Evolutionary conservation across 2,113 vertebrate species (phyloP).

Genomic region (Scomber japonicus): DNA sequence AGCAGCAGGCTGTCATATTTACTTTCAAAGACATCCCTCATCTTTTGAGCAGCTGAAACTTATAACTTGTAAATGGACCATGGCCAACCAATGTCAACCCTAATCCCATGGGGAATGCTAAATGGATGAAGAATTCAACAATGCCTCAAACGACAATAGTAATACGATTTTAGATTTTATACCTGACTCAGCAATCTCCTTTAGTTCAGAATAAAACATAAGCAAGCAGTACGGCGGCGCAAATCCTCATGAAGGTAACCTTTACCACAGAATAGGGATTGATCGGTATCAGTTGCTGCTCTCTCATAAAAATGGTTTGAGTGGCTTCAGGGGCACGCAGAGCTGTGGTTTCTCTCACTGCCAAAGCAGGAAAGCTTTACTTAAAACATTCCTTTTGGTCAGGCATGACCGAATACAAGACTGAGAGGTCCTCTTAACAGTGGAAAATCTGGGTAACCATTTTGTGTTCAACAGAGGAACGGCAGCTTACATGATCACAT

Average conservation of each 20-base stretch:
- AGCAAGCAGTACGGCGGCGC: background rate
- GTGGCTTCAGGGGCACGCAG: conserved; percentile 12
- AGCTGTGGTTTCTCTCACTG: conserved; percentile 35
- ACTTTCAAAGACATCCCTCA: conserved; percentile 9
- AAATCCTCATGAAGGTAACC: background rate
- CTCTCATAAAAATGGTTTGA: conserved; percentile 30
- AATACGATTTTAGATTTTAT: background rate
- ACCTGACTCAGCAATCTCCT: conserved; percentile 19
- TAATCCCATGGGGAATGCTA: background rate
- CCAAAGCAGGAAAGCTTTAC: conserved; percentile 47
- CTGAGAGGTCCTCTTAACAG: conserved; percentile 39
- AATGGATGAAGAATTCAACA: background rate
- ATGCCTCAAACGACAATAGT: background rate
- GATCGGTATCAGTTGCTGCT: conserved; percentile 22
- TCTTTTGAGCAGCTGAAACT: background rate
- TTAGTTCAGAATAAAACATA: conserved; percentile 3
- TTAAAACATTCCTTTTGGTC: conserved; percentile 35
- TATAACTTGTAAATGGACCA: background rate
- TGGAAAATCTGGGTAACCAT: conserved; percentile 61
- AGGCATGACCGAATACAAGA: conserved; percentile 21
- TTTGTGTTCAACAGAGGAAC: conserved; percentile 24
- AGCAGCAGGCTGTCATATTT: background rate
- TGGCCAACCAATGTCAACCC: background rate
- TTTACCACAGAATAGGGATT: conserved; percentile 1
- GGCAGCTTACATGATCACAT: conserved; percentile 12